phyloP scores from a whole-genome alignment of 2,797 vertebrate species.

The Enteromius trimaculatus region DNA sequence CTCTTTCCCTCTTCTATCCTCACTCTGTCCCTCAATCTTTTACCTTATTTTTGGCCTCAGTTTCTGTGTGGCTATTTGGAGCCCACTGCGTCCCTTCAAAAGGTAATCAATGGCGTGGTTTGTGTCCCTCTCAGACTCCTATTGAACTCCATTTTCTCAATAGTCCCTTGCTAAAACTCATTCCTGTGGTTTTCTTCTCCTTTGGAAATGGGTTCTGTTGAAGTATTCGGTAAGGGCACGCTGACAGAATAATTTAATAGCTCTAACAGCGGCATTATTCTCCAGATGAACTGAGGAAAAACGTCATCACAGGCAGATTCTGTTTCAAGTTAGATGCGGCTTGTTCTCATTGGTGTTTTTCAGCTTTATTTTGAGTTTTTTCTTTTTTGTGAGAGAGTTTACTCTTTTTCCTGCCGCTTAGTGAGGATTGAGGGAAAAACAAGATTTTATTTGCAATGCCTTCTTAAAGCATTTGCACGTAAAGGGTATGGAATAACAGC shows the following conservation, averaged over 20 bases:
- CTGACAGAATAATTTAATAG: constrained; percentile 42
- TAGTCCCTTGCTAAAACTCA: constrained; percentile 37
- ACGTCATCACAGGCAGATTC: constrained; percentile 44
- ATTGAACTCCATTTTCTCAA: constrained; percentile 32
- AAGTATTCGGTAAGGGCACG: constrained; percentile 4
- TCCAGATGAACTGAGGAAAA: constrained; percentile 37
- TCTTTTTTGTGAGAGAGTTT: constrained; percentile 6
- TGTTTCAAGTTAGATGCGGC: constrained; percentile 47
- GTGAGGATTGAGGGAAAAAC: constrained; percentile 24
- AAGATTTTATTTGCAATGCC: constrained; percentile 6
- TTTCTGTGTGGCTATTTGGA: constrained; percentile 98
- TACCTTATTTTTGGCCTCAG: constrained; percentile 73
- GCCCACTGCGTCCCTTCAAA: constrained; percentile 83
- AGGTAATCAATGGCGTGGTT: constrained; percentile 81
- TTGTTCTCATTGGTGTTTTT: constrained; percentile 28
- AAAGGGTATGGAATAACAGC: constrained; percentile 15
- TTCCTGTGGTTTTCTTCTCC: constrained; percentile 57
- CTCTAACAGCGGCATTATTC: constrained; percentile 32
- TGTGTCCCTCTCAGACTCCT: constrained; percentile 43
- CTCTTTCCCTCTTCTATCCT: constrained; percentile 25
- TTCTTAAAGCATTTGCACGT: constrained; percentile 32
- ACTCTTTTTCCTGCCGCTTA: constrained; percentile 42
- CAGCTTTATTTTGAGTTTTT: constrained; percentile 5
- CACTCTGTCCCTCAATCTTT: constrained; percentile 49
- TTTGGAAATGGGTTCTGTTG: constrained; percentile 48